phyloP scores from a whole-genome alignment of 1,140 invertebrate genomes.

The Macrocentrus cingulum region DNA sequence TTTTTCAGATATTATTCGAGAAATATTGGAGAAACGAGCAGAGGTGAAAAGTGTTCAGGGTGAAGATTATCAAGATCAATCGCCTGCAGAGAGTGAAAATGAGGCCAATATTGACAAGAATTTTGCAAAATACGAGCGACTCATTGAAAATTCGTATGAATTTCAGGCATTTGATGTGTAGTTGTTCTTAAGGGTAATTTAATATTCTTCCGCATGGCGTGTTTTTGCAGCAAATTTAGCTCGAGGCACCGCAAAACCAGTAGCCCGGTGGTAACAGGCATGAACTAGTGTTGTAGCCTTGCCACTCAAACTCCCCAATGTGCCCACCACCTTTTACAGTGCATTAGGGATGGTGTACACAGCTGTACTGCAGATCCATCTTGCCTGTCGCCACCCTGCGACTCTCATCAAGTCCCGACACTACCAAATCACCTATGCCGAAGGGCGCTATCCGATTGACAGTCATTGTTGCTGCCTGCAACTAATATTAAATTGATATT shows the following conservation, averaged over 20 bases:
- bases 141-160: slow-evolving; percentile 22
- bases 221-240: too few species aligned
- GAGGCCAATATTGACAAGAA: slow-evolving; percentile 32
- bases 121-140: slow-evolving; percentile 38
- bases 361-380: slow-evolving; percentile 52
- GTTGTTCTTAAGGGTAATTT: too few species aligned
- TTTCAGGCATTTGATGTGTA: too few species aligned
- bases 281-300: not conserved
- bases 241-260: too few species aligned
- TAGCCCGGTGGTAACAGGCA: not conserved
- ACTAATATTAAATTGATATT: slow-evolving; percentile 39
- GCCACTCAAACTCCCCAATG: too few species aligned
- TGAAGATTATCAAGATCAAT: slow-evolving; percentile 47
- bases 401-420: slow-evolving; percentile 10
- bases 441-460: slow-evolving; percentile 25
- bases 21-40: slow-evolving; percentile 72
- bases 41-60: slow-evolving; percentile 61
- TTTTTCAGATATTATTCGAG: slow-evolving; percentile 68
- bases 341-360: slow-evolving; percentile 51
- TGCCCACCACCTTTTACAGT: slow-evolving; percentile 23
- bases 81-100: too few species aligned
- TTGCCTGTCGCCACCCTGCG: slow-evolving; percentile 15
- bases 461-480: slow-evolving; percentile 17
- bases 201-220: too few species aligned
- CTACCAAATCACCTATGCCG: too few species aligned